phyloP scores from a whole-genome alignment of 1,140 invertebrate genomes.

The Tetramorium simillimum region DNA sequence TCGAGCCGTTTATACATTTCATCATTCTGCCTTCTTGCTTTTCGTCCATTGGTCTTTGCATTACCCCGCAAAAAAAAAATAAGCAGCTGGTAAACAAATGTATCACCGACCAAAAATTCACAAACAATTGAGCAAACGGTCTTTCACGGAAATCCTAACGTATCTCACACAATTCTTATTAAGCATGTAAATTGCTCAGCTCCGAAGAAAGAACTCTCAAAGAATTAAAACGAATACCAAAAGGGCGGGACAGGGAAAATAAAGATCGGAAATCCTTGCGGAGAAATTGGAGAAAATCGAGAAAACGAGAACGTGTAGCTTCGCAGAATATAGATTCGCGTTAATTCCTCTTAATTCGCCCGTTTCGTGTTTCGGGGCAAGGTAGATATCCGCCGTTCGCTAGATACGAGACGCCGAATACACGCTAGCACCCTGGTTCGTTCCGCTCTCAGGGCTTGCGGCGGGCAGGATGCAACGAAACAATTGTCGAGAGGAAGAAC shows the following conservation, averaged over 20 bases:
- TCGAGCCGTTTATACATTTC: not conserved
- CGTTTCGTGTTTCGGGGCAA: not conserved
- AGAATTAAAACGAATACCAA: not conserved
- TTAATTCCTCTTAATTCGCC: conserved; percentile 8
- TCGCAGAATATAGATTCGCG: not conserved
- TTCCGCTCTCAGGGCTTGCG: conserved; percentile 72
- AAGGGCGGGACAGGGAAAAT: not conserved
- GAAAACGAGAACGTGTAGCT: not conserved
- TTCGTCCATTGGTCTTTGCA: not conserved
- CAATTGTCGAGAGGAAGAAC: conserved; percentile 81
- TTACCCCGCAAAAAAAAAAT: not conserved
- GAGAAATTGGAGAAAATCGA: not conserved
- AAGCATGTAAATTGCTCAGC: not conserved
- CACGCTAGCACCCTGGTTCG: conserved; percentile 42
- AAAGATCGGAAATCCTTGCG: not conserved
- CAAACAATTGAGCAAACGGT: not conserved
- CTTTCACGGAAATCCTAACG: not conserved
- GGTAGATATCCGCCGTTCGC: conserved; percentile 3
- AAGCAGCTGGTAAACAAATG: not conserved
- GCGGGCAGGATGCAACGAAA: conserved; percentile 84
- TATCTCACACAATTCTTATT: not conserved
- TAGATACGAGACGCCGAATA: conserved; percentile 73
- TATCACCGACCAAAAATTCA: not conserved
- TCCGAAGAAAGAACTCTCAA: not conserved
- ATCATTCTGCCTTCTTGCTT: not conserved